Conservation (phyloP, 2,888 invertebrate genomes). For the Colletes collaris region DNA sequence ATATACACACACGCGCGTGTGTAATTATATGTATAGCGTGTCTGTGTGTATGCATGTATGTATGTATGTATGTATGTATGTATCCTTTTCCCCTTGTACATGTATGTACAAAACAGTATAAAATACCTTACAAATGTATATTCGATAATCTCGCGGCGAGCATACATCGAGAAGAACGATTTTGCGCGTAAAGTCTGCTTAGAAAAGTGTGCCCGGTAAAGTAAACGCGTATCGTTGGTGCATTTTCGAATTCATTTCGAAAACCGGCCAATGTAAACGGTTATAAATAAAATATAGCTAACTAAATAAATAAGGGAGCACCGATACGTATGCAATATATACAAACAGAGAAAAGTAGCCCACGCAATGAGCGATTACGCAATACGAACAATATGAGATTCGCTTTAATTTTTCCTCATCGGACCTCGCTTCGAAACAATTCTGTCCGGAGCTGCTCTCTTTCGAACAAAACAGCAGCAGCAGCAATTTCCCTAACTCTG, state of each 20-base stretch:
- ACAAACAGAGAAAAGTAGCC: conserved; percentile 51
- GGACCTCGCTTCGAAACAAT: background rate
- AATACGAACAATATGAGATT: conserved; percentile 23
- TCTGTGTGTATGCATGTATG: conserved; percentile 15
- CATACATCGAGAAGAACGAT: background rate
- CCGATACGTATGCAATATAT: conserved; percentile 64
- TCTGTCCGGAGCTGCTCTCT: background rate
- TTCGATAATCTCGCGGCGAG: conserved; percentile 19
- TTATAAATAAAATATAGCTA: conserved; percentile 74
- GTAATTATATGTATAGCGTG: conserved; percentile 12
- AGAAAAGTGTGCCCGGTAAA: conserved; percentile 50
- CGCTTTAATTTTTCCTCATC: background rate
- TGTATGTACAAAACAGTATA: conserved; percentile 66
- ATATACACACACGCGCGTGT: conserved; percentile 9
- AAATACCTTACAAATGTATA: conserved; percentile 47
- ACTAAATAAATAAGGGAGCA: conserved; percentile 75
- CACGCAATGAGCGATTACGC: conserved; percentile 24
- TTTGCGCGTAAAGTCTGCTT: conserved; percentile 11
- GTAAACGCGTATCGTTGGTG: conserved; percentile 21
- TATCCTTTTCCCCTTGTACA: conserved; percentile 30
- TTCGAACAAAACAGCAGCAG: background rate
- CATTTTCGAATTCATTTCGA: background rate
- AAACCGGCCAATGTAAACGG: conserved; percentile 10
- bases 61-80: conserved; percentile 23
- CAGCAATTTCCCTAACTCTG: too few species aligned